Evolutionary conservation across 2,888 invertebrate species (phyloP), one percentile per base, ranked within the genome.

Genomic region (Andricus curvator): DNA sequence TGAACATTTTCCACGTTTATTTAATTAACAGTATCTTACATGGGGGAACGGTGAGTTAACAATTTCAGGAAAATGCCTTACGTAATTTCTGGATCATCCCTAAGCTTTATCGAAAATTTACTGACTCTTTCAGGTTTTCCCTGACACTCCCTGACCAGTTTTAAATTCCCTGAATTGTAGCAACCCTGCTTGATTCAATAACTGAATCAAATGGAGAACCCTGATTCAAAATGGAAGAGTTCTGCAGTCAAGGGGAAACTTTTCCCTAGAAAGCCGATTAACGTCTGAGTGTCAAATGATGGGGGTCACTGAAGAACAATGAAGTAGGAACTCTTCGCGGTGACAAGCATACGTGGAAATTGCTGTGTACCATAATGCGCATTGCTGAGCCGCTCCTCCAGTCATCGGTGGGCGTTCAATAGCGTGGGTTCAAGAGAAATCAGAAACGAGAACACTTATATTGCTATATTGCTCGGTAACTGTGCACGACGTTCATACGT

Each of bases 391-490:
- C 67, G 29, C 74, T 56, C 74, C 51, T 56, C 22, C 33, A 37
- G 33, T 33, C 11, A 56, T 68, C 66, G 51, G 79, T 83, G 82
- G 81, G 81, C 78, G 84, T 80, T 41, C n/a, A 78, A 65, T 83
- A 68, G 85, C 87, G 86, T 88, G 86, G 87, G 86, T 87, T 86
- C 81, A 86, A 83, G 88, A 88, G 88, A 89, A 89, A 89, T 88
- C 87, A 84, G 85, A 84, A 86, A 86, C 85, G 85, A 82, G 84
- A 85, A 85, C 85, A 81, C 70, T 78, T 48, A 76, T 66, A 68
- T 78, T 70, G 41, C 77, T 48, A 76, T 66, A 68, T 78, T 70
- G 41, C 77, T 62, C 9, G 41, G 20, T 62, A 74, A 44, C 68
- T 48, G 44, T 48, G 15, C 51, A 74, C 48, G 20, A 74, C 51